Evolutionary conservation across 2,797 vertebrate species (phyloP), one percentile per base, ranked within the genome.

Genomic region (Sebastes vulpes): DNA sequence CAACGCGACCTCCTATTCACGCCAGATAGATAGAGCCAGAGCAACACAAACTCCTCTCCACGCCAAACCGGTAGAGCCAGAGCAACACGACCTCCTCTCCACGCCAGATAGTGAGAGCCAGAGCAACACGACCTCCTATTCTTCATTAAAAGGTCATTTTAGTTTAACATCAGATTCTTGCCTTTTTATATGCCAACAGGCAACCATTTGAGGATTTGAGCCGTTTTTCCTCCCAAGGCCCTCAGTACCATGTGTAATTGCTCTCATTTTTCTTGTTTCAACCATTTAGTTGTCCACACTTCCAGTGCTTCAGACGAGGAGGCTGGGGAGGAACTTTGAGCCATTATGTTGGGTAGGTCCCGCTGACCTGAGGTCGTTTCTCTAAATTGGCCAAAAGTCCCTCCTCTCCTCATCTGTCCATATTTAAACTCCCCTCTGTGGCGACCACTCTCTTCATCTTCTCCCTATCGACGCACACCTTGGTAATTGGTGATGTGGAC

Each of bases 401-500:
- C 64, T 52, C 42, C 60, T 79, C 75, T 73, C 83, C 67, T 77
- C 81, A 60, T 89, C 79, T 79, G 65, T 86, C 88, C 81, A 82
- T 58, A 84, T 85, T 86, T 77, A 75, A 82, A 66, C 73, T 83
- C 73, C 73, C 75, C 77, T 82, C 82, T 75, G 61, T 61, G 67
- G 63, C 77, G 35, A 46, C 79, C 81, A 48, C 81, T 79, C 87
- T 88, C 85, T 90, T 90, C 87, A 72, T 90, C 89, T 87, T 79
- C 79, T 81, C 71, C 77, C 73, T 68, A 66, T 93, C 79, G 57
- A 58, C 57, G 4, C 88, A 89, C 92, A 93, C 89, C 92, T 91
- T 75, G 32, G 84, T 94, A 91, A 94, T 93, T 92, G 89, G 61
- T 92, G 89, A 93, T 93, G 79, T 85, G 86, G 91, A 92, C 89